Evolutionary conservation across 2,113 vertebrate genomes (phyloP), one percentile per base, ranked within the genome.

Genomic region (Clarias gariepinus): DNA sequence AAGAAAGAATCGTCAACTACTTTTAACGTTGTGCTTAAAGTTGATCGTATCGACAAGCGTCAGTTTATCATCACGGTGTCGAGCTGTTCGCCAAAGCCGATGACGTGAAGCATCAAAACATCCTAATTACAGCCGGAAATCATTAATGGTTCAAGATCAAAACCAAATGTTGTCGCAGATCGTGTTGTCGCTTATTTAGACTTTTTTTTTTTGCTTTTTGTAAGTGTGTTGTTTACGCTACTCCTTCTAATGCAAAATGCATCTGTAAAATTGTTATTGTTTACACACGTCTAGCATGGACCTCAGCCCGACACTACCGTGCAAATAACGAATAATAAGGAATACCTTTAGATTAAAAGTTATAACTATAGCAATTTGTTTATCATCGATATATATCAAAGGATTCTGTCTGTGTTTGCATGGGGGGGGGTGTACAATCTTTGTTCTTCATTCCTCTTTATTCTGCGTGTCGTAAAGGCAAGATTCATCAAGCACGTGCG

Each of bases 261-360:
- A 9, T 2, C 18, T 19, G 7, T 2, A 19, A 10, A 3, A 41
- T 11, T 11, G 61, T 11, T 7, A 12, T 15, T 66, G 63, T 66
- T 69, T 30, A 0, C 6, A 0, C 6, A 1, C 28, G 2, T 6
- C n/a, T n/a, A 2, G 3, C 9, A 0, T 15, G 5, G 63, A 28
- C 1, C 28, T 66, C 63, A 66, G n/a, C 63, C 63, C 25, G 19
- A 4, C 11, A 1, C 47, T 25, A 9, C 2, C 9, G 61, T 25
- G 12, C 23, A 63, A 25, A 23, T 9, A 58, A 16, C 3, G 15
- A 18, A 5, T 58, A 19, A 58, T 58, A 25, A n/a, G 9, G 9
- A 63, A 63, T 11, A 25, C 1, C 23, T 63, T 63, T 63, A 25
- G 57, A 19, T 58, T 15, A 7, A 47, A 47, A 12, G 19, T 41